Evolutionary conservation across 2,888 invertebrate species (phyloP), one percentile per base, ranked within the genome.

Genomic region (Neocrepidodera transversa): DNA sequence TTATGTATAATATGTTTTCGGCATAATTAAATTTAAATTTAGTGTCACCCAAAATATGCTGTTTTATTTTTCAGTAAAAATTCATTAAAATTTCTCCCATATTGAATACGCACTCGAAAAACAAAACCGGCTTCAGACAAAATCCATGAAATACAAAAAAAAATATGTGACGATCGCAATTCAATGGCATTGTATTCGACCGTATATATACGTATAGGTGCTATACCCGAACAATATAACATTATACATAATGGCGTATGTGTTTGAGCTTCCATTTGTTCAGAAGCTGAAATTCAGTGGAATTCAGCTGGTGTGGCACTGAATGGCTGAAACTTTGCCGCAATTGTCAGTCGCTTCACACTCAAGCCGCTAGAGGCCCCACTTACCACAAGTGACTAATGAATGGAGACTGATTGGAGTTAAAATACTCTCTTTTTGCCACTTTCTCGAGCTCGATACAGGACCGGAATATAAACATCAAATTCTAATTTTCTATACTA

Each of bases 351-450:
- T 71, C 70, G 69, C 69, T 72, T 73, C 73, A 70, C 74, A 71
- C 70, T 71, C 66, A 52, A 67, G 64, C 67, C 71, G 68, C 67
- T 70, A 69, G 68, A 68, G 68, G 71, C 70, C 64, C 69, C 73
- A 74, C 75, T 75, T 74, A 72, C 48, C 63, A 63, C 67, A 71
- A 75, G 74, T 70, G 74, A 73, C 72, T 75, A 75, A 75, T 75
- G 75, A 75, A 75, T 71, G 68, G 73, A 68, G 67, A 60, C 68
- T 76, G 76, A 76, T 76, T 76, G 74, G 71, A 53, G 57, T 43
- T 53, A 58, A 43, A 61, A 28, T 38, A 50, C 42, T 62, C 53
- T 50, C 53, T 61, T 54, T 58, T 58, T 35, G 26, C 20, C 45
- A 58, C 48, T 38, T 38, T 38, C 38, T 7, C 20, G 20, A 26